Evolutionary conservation across 1,140 invertebrate species (phyloP).

Genomic region (Tetranychus cinnabarinus): DNA sequence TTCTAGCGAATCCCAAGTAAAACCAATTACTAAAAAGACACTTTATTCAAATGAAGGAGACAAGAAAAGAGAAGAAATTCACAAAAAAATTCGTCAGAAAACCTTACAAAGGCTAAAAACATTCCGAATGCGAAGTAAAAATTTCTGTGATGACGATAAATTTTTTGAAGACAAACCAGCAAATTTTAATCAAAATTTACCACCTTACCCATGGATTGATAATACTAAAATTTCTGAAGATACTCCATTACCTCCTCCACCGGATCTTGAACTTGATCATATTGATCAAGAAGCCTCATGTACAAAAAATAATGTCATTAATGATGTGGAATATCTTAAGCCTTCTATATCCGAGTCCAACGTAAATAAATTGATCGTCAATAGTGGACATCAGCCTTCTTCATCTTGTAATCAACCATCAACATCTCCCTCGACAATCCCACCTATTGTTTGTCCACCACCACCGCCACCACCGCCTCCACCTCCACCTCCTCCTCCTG

Average conservation of each 20-base stretch:
- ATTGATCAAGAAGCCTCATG: not conserved
- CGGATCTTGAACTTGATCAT: not conserved
- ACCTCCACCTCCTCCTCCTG: not conserved
- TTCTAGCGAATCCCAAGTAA: too few relatives aligned
- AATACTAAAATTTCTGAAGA: not conserved
- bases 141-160: not conserved
- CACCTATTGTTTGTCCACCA: not conserved
- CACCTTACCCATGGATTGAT: not conserved
- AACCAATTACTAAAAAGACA: not conserved
- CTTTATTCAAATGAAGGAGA: not conserved
- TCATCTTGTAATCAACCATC: not conserved
- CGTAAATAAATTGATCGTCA: too few relatives aligned
- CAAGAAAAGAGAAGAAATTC: constrained; percentile 3
- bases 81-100: constrained; percentile 5
- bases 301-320: not conserved
- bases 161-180: not conserved
- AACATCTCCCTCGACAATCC: not conserved
- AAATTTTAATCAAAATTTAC: not conserved
- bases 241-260: not conserved
- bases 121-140: constrained; percentile 1
- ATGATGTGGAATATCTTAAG: too few relatives aligned
- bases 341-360: not conserved
- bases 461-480: not conserved
- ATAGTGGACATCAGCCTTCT: not conserved
- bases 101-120: constrained; percentile 8